A percentile compares a stretch with the other conserved stretches of the same genome.
Evolutionary conservation across 64 coral and sea anemone species (phyloP).

Genomic region (Stichodactyla helianthus): DNA sequence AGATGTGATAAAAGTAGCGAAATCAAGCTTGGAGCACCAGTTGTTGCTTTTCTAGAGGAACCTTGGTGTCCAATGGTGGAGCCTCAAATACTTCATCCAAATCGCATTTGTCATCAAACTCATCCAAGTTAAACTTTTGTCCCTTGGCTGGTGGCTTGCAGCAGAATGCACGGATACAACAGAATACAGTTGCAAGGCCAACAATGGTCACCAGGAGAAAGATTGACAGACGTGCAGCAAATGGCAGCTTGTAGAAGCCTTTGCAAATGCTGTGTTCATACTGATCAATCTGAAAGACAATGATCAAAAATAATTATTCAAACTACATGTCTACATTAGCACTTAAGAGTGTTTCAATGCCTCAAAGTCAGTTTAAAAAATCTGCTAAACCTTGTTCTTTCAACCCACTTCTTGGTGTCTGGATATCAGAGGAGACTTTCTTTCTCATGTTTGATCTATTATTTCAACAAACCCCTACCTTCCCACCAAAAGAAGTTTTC

Average conservation of each 20-base stretch:
- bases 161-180: constrained; percentile 54
- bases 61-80: constrained; percentile 42
- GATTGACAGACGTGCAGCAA: constrained; percentile 46
- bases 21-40: constrained; percentile 56
- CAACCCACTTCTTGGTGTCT: too few relatives aligned
- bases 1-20: neutral
- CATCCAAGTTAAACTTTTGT: constrained; percentile 49
- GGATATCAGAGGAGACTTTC: too few relatives aligned
- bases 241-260: constrained; percentile 44
- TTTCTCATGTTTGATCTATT: too few relatives aligned
- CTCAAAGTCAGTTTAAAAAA: too few relatives aligned
- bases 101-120: constrained; percentile 53
- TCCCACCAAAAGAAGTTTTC: constrained; percentile 24
- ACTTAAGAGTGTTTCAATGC: too few relatives aligned
- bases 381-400: too few relatives aligned
- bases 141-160: constrained; percentile 49
- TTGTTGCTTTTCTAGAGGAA: constrained; percentile 57
- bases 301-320: neutral
- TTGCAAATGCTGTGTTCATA: constrained; percentile 40
- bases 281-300: constrained; percentile 13
- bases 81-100: constrained; percentile 54
- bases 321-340: neutral
- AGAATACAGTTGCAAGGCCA: constrained; percentile 36
- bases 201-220: constrained; percentile 25
- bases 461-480: neutral